Conservation (phyloP, 1,140 invertebrate genomes). For the Zaprionus ornatus region DNA sequence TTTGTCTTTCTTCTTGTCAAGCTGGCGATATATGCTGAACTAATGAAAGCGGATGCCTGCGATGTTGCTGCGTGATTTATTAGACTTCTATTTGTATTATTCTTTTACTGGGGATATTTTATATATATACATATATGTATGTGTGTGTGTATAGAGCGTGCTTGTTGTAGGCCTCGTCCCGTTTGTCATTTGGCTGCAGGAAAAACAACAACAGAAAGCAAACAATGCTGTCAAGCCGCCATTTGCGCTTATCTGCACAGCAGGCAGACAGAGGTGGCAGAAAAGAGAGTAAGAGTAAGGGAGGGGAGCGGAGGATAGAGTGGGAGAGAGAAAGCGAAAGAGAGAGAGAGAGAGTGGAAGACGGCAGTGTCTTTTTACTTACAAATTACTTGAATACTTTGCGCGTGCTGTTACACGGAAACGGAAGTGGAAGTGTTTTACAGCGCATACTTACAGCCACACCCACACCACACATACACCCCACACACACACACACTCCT, state of each 20-base stretch:
- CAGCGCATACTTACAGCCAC: constrained; percentile 44
- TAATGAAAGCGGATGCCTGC: constrained; percentile 44
- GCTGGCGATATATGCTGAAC: constrained; percentile 22
- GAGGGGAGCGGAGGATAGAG: neutral
- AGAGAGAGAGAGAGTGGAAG: neutral
- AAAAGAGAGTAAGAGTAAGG: neutral
- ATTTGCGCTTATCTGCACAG: constrained; percentile 70
- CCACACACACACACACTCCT: neutral
- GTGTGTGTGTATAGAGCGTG: constrained; percentile 34
- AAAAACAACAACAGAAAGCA: constrained; percentile 23
- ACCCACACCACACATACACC: neutral
- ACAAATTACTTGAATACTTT: constrained; percentile 82
- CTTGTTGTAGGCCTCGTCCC: constrained; percentile 48
- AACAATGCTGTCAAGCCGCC: constrained; percentile 40
- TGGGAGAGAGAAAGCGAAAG: neutral
- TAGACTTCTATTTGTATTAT: constrained; percentile 43
- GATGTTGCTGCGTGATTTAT: constrained; percentile 60
- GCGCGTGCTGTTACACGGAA: constrained; percentile 67
- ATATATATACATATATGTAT: neutral
- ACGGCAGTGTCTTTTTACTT: constrained; percentile 39
- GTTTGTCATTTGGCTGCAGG: constrained; percentile 51
- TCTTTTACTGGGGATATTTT: neutral
- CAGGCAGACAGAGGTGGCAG: constrained; percentile 40
- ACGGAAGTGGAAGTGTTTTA: constrained; percentile 64
- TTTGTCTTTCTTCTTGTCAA: constrained; percentile 14